Conservation (phyloP, 92 coral and sea anemone species). For the Pocillopora grandis region DNA sequence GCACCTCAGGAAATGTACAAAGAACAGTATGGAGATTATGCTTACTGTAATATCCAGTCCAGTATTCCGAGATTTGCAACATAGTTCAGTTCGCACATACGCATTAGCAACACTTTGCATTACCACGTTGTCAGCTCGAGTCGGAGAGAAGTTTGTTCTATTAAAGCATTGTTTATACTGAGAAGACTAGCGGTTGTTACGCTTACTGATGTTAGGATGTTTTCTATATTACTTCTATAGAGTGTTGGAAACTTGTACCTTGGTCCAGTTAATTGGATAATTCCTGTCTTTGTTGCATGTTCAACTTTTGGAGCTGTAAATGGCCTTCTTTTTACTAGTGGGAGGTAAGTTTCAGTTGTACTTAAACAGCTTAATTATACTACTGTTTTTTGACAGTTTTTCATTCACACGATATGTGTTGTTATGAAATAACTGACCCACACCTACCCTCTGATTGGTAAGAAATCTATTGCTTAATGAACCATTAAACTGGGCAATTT, state of each 20-base stretch:
- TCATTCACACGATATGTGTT: background rate
- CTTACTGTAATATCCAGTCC: no score
- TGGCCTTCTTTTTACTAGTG: conserved; percentile 95
- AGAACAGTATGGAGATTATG: background rate
- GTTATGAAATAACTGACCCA: background rate
- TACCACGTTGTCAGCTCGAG: no score
- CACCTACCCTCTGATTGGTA: no score
- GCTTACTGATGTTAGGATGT: background rate
- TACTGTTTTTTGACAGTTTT: background rate
- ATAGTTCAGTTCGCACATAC: no score
- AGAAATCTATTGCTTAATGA: no score
- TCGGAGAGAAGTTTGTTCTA: no score
- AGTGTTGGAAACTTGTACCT: conserved; percentile 89
- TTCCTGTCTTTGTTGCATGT: conserved; percentile 95
- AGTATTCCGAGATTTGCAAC: no score
- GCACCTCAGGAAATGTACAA: background rate
- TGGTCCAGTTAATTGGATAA: conserved; percentile 90
- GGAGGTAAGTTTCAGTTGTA: conserved; percentile 59
- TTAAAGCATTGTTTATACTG: no score
- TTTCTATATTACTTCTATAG: conserved; percentile 33
- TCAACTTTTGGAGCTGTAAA: conserved; percentile 99
- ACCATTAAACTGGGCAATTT: no score
- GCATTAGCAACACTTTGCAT: no score
- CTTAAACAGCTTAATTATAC: background rate
- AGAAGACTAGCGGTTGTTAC: no score